Percentiles rank a stretch among this genome's conserved stretches.
Conservation (phyloP, 2,797 vertebrate genomes). For the Danio tinwini region DNA sequence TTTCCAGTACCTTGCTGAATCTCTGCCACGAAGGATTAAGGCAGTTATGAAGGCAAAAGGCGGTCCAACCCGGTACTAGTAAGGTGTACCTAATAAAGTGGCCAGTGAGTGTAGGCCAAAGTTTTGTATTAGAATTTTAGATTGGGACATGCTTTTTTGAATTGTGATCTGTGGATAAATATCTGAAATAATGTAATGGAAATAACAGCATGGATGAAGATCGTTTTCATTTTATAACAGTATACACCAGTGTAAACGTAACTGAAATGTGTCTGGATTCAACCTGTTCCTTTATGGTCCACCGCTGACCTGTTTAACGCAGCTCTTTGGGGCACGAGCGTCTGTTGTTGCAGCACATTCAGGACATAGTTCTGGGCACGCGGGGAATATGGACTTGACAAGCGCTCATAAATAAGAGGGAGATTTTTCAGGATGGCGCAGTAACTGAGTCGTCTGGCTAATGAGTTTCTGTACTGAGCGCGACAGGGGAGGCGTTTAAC, state of each 20-base stretch:
- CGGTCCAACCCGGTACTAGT: no score
- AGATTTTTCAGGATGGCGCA: constrained; percentile 72
- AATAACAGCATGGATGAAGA: no score
- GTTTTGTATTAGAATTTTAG: no score
- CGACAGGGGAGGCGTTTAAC: constrained; percentile 56
- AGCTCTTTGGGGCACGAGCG: constrained; percentile 68
- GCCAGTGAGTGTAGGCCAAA: no score
- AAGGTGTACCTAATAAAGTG: no score
- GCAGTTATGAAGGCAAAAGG: no score
- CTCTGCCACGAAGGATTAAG: no score
- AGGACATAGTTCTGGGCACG: constrained; percentile 75
- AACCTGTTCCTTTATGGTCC: constrained; percentile 71
- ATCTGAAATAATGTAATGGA: no score
- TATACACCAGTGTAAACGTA: neutral
- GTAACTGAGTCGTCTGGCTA: constrained; percentile 68
- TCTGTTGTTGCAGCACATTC: constrained; percentile 78
- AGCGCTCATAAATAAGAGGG: constrained; percentile 76
- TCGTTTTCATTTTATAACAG: neutral
- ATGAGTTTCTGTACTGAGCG: constrained; percentile 63
- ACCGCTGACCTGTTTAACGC: constrained; percentile 68
- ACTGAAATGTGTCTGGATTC: constrained; percentile 63
- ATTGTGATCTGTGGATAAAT: no score
- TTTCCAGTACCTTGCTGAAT: no score
- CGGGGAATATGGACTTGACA: constrained; percentile 74
- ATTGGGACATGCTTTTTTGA: no score